phyloP scores from a whole-genome alignment of 2,797 vertebrate species.

The Sphenodon punctatus region DNA sequence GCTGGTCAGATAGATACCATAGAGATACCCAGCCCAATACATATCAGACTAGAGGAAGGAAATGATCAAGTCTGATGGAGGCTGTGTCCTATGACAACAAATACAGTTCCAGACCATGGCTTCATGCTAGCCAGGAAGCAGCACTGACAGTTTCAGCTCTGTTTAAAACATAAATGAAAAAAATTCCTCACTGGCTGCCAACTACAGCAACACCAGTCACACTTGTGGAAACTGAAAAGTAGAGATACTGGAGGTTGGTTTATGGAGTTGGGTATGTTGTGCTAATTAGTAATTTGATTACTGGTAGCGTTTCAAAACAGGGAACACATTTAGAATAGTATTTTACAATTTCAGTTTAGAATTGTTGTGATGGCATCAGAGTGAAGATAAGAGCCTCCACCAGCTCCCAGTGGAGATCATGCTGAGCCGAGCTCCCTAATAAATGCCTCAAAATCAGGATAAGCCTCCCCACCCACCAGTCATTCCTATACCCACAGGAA shows the following conservation, averaged over 20 bases:
- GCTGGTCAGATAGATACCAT: slow-evolving; percentile 32
- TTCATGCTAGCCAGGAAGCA: not conserved
- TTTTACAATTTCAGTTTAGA: slow-evolving; percentile 10
- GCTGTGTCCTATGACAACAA: too few species aligned
- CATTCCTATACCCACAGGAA: too few species aligned
- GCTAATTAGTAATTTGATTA: slow-evolving; percentile 44
- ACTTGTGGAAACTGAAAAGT: slow-evolving; percentile 25
- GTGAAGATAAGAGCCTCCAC: too few species aligned
- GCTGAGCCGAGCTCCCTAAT: too few species aligned
- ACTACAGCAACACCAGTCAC: slow-evolving; percentile 58
- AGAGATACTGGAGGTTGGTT: slow-evolving; percentile 41
- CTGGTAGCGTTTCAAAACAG: too few species aligned
- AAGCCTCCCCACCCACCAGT: too few species aligned
- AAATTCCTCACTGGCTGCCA: not conserved
- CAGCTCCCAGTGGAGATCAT: too few species aligned
- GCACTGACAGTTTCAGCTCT: not conserved
- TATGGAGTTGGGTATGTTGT: slow-evolving; percentile 59
- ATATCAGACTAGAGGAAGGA: slow-evolving; percentile 27
- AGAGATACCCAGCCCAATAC: slow-evolving; percentile 19
- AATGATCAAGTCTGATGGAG: slow-evolving; percentile 23
- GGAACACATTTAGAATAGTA: slow-evolving; percentile 5
- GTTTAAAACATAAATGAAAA: not conserved
- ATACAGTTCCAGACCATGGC: too few species aligned
- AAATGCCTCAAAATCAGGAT: too few species aligned
- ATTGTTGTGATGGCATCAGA: too few species aligned